Conservation (phyloP, 2,888 invertebrate genomes). For the Barypeithes pellucidus region DNA sequence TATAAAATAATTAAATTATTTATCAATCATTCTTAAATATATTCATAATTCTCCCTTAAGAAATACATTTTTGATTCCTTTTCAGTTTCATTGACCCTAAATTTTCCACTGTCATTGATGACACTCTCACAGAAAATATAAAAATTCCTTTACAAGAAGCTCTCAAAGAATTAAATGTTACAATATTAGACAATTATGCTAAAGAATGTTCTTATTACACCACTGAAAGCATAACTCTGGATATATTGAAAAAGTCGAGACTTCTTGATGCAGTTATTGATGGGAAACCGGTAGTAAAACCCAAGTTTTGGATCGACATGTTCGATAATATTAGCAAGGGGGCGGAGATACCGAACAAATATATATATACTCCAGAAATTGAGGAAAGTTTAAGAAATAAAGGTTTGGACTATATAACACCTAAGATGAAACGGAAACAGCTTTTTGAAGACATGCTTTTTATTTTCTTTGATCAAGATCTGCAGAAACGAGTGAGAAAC, state of each 20-base stretch:
- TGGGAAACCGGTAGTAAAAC: conserved; percentile 19
- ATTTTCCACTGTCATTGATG: conserved; percentile 18
- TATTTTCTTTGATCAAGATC: conserved; percentile 21
- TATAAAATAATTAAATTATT: too few species aligned
- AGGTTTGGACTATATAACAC: conserved; percentile 2
- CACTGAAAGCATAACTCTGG: conserved; percentile 11
- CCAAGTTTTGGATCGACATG: conserved; percentile 30
- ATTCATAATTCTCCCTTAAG: too few species aligned
- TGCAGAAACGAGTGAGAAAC: background rate
- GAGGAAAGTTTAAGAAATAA: conserved; percentile 13
- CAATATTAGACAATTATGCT: background rate
- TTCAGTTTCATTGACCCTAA: conserved; percentile 30
- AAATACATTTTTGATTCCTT: too few species aligned
- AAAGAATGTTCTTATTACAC: conserved; percentile 22
- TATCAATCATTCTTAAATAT: too few species aligned
- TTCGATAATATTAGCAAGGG: conserved; percentile 14
- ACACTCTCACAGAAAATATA: background rate
- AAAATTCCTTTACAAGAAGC: background rate
- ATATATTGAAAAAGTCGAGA: background rate
- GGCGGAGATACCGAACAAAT: conserved; percentile 23
- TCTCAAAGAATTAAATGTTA: conserved; percentile 16
- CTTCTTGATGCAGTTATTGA: conserved; percentile 27
- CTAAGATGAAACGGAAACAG: background rate
- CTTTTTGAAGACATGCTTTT: conserved; percentile 32
- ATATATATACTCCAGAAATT: conserved; percentile 29